Base-by-base conservation (phyloP, 1,140 invertebrate species). In the Protaetia brevitarsis region DNA sequence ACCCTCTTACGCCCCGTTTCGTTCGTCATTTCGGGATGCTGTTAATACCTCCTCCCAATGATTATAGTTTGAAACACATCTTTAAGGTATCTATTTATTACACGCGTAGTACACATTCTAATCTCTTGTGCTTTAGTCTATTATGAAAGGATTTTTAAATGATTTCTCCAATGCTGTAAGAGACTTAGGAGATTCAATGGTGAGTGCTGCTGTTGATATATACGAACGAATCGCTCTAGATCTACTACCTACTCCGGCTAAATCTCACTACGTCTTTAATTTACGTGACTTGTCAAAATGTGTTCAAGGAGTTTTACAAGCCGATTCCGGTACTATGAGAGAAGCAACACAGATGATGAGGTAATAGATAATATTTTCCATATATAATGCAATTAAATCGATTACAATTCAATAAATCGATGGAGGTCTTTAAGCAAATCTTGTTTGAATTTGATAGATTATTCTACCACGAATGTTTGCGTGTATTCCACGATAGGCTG, bases 211-310 rank as follows among this genome's bases (percentile, higher is more conserved):
- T 0, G 86, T 96, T 3, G 87, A 91, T 29, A 81, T 96, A 1
- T 96, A 96, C 75, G 80, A 87, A 58, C 85, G 87, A 72, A 91
- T 95, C 16, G 85, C 89, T 11, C 79, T 82, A 0, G 89, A 93
- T 71, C 83, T 96, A 27, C 78, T 96, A 11, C 94, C 94, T 0
- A 93, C 91, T 0, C 93, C 94, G 0, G 85, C 90, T 19, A 95
- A 95, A 74, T 93, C 91, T 0, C 94, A 97, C 77, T 96, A 97
- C 70, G 86, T 96, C 10, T 97, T 96, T 76, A 96, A 96, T 79
- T 79, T 96, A 70, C 81, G 94, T 27, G 91, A 94, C 79, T 84
- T 96, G 29, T 92, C 93, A n/a, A 89, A 95, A 77, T 94, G 93
- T 41, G 86, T 97, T 69, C 92, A 95, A 78, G 94, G 94, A 3